Conservation (phyloP, 1,140 invertebrate species). For the Pollicipes pollicipes region DNA sequence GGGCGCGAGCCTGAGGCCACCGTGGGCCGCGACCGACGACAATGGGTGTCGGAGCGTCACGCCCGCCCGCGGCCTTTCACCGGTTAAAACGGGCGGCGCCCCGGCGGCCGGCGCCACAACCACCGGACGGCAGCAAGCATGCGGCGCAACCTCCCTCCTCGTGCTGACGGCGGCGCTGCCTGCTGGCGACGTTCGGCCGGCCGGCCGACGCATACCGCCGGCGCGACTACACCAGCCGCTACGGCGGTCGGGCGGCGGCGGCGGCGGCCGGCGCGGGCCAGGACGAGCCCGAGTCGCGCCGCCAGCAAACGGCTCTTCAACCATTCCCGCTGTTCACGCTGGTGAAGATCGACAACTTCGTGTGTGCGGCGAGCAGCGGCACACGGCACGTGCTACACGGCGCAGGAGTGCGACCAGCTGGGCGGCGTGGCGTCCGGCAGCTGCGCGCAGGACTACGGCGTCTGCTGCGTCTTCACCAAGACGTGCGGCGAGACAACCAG, state of each 20-base stretch:
- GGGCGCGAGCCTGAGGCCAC: too few species aligned
- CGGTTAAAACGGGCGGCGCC: background rate
- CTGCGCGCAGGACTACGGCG: constrained; percentile 23
- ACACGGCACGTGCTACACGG: constrained; percentile 46
- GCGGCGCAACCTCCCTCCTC: too few species aligned
- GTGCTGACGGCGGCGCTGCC: background rate
- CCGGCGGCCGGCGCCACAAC: background rate
- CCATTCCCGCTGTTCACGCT: background rate
- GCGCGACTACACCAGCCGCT: background rate
- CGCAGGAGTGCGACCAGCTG: constrained; percentile 19
- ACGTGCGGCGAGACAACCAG: background rate
- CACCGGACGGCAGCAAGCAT: background rate
- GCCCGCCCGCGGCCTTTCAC: background rate
- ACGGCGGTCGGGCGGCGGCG: background rate
- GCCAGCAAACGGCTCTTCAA: background rate
- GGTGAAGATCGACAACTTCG: background rate
- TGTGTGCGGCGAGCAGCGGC: constrained; percentile 18
- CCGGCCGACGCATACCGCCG: background rate
- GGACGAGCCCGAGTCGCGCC: background rate
- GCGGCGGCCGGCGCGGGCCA: background rate
- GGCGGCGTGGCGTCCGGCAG: constrained; percentile 19
- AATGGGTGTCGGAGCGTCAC: too few species aligned
- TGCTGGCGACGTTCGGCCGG: background rate
- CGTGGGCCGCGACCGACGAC: too few species aligned
- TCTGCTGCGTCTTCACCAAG: constrained; percentile 20